Percentiles rank a stretch among this genome's conserved stretches.
Evolutionary conservation across 2,797 vertebrate genomes (phyloP).

Genomic region (Ptychadena robeensis): DNA sequence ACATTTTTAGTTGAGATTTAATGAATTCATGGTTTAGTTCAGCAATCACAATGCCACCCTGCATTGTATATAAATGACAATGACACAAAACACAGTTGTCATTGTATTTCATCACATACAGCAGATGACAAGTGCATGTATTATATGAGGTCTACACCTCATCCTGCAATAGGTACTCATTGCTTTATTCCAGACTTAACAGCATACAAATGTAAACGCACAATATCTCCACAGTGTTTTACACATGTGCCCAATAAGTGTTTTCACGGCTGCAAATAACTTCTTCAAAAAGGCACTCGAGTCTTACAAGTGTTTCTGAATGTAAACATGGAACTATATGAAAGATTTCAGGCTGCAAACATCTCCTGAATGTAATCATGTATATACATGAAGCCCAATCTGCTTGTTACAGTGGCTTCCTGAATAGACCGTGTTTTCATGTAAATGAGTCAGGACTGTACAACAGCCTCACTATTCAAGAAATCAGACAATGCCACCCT

Average conservation of each 20-base stretch:
- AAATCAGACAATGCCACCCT: constrained; percentile 74
- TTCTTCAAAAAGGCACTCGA: constrained; percentile 71
- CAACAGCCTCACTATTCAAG: constrained; percentile 74
- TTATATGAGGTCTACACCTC: neutral
- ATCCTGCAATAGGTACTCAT: neutral
- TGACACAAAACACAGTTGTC: constrained; percentile 11
- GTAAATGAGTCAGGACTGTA: constrained; percentile 77
- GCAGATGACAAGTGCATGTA: neutral
- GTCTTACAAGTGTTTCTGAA: constrained; percentile 71
- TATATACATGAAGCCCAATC: constrained; percentile 72
- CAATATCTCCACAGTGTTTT: constrained; percentile 39
- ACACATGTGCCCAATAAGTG: constrained; percentile 58
- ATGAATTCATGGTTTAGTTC: neutral
- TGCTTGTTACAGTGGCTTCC: constrained; percentile 72
- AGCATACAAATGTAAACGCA: constrained; percentile 27
- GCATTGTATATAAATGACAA: neutral
- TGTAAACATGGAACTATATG: constrained; percentile 76
- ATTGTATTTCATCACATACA: neutral
- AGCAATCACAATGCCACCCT: neutral
- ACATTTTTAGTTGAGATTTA: no score
- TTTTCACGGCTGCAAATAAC: constrained; percentile 72
- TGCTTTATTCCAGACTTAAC: constrained; percentile 5
- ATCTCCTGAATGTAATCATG: constrained; percentile 73
- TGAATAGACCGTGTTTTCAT: constrained; percentile 79
- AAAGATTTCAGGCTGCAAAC: constrained; percentile 73